phyloP scores from a whole-genome alignment of 1,140 invertebrate genomes.

The Neoseiulus cucumeris region DNA sequence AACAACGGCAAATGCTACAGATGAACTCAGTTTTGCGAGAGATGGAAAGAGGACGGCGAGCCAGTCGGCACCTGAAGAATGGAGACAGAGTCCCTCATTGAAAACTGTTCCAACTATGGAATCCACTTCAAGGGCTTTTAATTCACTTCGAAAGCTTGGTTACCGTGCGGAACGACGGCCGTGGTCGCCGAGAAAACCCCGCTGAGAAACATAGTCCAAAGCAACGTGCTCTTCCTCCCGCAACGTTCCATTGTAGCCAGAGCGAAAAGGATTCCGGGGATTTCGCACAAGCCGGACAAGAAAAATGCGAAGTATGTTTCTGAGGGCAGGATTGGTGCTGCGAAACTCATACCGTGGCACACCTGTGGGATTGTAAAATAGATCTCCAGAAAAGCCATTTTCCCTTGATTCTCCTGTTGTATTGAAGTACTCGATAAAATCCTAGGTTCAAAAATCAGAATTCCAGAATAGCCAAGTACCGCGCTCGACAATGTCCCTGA shows the following conservation, averaged over 20 bases:
- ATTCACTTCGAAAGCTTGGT: no score
- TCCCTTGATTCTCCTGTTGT: no score
- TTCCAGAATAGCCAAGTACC: no score
- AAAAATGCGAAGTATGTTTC: neutral
- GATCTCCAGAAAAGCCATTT: no score
- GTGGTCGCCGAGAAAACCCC: neutral
- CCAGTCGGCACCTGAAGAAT: slow-evolving; percentile 20
- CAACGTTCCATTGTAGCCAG: neutral
- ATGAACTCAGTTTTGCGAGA: slow-evolving; percentile 29
- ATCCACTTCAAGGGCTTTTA: no score
- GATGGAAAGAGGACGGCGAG: slow-evolving; percentile 24
- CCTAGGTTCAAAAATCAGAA: no score
- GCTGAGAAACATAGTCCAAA: neutral
- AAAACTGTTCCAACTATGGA: no score
- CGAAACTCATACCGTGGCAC: neutral
- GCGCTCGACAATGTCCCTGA: no score
- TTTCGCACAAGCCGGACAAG: neutral
- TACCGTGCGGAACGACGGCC: neutral
- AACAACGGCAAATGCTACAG: slow-evolving; percentile 32
- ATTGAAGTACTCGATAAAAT: no score
- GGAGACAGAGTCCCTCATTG: neutral
- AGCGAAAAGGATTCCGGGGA: neutral
- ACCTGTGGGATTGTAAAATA: no score
- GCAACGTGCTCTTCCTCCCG: neutral
- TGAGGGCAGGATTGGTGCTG: neutral